Evolutionary conservation across 2,888 invertebrate genomes (phyloP).

Genomic region (Formica aserva): DNA sequence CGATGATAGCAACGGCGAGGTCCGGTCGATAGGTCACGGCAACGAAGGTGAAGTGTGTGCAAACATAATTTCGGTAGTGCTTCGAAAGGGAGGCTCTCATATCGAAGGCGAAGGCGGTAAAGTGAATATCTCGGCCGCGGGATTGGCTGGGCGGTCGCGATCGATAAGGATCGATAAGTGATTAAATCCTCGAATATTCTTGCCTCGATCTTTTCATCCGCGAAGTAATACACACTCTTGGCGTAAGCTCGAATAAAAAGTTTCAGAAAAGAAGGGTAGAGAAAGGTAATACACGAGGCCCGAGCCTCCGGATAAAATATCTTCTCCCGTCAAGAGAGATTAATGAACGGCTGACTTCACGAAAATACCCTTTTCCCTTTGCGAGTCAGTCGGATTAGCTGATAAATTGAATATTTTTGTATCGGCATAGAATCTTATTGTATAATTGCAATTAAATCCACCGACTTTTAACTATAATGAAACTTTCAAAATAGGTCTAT

Average conservation of each 20-base stretch:
- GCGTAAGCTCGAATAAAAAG: conserved; percentile 41
- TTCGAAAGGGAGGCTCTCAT: conserved; percentile 55
- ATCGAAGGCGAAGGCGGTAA: conserved; percentile 29
- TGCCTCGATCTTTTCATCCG: not conserved
- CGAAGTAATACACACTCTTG: not conserved
- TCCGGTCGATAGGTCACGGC: conserved; percentile 70
- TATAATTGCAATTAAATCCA: not conserved
- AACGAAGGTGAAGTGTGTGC: conserved; percentile 66
- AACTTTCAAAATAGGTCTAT: not conserved
- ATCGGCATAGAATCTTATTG: conserved; percentile 12
- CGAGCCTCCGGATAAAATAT: conserved; percentile 21
- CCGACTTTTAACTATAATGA: not conserved
- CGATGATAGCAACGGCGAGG: conserved; percentile 5
- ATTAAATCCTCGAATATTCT: conserved; percentile 56
- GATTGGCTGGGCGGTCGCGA: conserved; percentile 51
- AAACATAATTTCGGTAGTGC: conserved; percentile 76
- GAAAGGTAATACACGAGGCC: not conserved
- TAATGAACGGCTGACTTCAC: conserved; percentile 23
- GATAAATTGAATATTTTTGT: conserved; percentile 34
- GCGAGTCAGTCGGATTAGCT: conserved; percentile 4
- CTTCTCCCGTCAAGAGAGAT: conserved; percentile 26
- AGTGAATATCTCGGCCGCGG: conserved; percentile 51
- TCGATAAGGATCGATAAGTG: conserved; percentile 71
- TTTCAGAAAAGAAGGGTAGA: conserved; percentile 8
- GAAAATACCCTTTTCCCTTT: not conserved